Evolutionary conservation across 2,888 invertebrate species (phyloP).

Genomic region (Spodoptera littoralis): DNA sequence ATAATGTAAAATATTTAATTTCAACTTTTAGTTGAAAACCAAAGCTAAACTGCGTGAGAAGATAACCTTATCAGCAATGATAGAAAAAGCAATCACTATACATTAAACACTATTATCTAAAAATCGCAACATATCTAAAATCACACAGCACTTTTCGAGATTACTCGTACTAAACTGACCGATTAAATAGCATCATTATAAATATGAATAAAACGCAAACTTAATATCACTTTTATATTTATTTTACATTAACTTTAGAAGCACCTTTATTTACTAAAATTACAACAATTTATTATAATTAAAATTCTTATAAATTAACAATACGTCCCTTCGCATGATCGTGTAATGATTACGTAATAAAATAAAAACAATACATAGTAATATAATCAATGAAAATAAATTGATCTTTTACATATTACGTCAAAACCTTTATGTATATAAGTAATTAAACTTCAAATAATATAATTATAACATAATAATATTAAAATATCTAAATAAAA

Average conservation of each 20-base stretch:
- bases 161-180: too few species aligned
- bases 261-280: slow-evolving; percentile 78
- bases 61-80: slow-evolving; percentile 11
- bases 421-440: not conserved
- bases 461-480: not conserved
- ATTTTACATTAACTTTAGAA: slow-evolving; percentile 76
- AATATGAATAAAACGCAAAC: slow-evolving; percentile 41
- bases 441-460: slow-evolving; percentile 20
- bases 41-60: too few species aligned
- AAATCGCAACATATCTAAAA: slow-evolving; percentile 1
- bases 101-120: not conserved
- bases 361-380: slow-evolving; percentile 37
- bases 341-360: slow-evolving; percentile 38
- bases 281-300: slow-evolving; percentile 71
- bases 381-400: slow-evolving; percentile 10
- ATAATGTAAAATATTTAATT: too few species aligned
- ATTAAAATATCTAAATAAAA: too few species aligned
- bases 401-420: slow-evolving; percentile 17
- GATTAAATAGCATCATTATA: not conserved
- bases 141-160: not conserved
- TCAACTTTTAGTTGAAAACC: too few species aligned
- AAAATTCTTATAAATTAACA: slow-evolving; percentile 77
- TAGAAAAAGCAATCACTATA: not conserved
- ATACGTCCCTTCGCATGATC: slow-evolving; percentile 57
- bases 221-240: slow-evolving; percentile 66